Base-by-base conservation (phyloP, 2,888 invertebrate genomes). In the Mactromeris polynyma region DNA sequence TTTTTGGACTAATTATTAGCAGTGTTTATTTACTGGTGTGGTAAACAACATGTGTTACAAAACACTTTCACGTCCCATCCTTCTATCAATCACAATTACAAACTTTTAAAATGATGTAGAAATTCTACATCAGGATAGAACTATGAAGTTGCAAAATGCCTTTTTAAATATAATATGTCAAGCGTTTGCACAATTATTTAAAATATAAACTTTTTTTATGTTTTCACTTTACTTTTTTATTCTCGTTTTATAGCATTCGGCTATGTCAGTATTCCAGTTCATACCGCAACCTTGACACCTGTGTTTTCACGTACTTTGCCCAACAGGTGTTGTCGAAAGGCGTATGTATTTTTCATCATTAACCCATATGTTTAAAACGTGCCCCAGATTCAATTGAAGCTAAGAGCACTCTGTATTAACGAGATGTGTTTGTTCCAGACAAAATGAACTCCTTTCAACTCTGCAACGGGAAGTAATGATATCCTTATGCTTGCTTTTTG, bases 401-500 rank as follows among this genome's bases (percentile, higher is more conserved):
- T 73, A 73, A 33, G 4, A 73, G 14, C 36, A 36, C 73, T 73
- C 36, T 17, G 36, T 36, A 73, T 73, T 73, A 73, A 33, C 73
- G 33, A 73, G 73, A 73, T 73, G 31, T 33, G 73, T 73, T 33
- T 36, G 73, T 73, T 73, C 73, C 73, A 73, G 73, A 73, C 73
- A 36, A 73, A 73, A 33, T 73, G 73, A 73, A 73, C 73, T 73
- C 26, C 17, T 73, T 73, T 73, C 73, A 73, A 73, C 73, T 73
- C 4, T 73, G n/a, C 36, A 36, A 17, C 36, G 73, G 19, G 31
- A 36, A 73, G 73, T 73, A 17, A n/a, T 64, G 9, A n/a, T 26
- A 26, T 73, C 19, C 6, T 11, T 33, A 19, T 19, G 17, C 2
- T 73, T 33, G 17, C 4, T 73, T 33, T n/a, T 73, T 73, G 73